Conservation (phyloP, 2,888 invertebrate genomes). For the Caenorhabditis japonica region DNA sequence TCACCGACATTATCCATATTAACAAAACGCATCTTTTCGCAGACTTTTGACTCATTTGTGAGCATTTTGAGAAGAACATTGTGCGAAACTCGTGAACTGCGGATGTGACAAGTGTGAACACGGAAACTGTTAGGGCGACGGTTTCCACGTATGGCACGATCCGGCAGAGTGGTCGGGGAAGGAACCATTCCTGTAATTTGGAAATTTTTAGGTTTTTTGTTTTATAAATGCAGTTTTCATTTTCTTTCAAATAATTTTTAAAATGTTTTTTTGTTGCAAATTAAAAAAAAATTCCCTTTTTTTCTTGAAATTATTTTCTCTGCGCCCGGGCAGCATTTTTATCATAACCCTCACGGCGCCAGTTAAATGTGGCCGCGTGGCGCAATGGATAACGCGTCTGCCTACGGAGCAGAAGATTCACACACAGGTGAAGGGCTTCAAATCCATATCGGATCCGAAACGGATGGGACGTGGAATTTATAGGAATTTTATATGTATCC, state of each 20-base stretch:
- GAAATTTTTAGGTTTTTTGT: no score
- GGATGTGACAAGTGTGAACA: conserved; percentile 89
- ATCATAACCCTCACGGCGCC: no score
- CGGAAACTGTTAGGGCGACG: conserved; percentile 89
- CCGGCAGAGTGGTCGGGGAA: conserved; percentile 89
- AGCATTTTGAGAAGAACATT: conserved; percentile 63
- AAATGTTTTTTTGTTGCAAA: no score
- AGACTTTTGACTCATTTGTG: conserved; percentile 54
- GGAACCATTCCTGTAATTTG: conserved; percentile 84
- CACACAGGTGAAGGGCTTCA: no score
- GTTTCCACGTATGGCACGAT: conserved; percentile 91
- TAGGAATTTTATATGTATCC: no score
- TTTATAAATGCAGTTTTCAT: no score
- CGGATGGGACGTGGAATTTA: no score
- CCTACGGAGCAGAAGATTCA: conserved; percentile 78
- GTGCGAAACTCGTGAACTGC: conserved; percentile 86
- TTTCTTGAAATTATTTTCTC: no score
- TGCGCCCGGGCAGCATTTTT: no score
- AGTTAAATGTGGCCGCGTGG: conserved; percentile 62
- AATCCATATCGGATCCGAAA: no score
- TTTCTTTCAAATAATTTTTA: no score
- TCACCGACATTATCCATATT: conserved; percentile 67
- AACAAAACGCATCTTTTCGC: conserved; percentile 57
- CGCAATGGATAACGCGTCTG: conserved; percentile 77
- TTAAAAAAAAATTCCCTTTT: no score